These are phyloP conservation scores for Microplitis deprimator DNA, from an alignment of 2,888 invertebrate species.

Conservation along the genomic window DNA sequence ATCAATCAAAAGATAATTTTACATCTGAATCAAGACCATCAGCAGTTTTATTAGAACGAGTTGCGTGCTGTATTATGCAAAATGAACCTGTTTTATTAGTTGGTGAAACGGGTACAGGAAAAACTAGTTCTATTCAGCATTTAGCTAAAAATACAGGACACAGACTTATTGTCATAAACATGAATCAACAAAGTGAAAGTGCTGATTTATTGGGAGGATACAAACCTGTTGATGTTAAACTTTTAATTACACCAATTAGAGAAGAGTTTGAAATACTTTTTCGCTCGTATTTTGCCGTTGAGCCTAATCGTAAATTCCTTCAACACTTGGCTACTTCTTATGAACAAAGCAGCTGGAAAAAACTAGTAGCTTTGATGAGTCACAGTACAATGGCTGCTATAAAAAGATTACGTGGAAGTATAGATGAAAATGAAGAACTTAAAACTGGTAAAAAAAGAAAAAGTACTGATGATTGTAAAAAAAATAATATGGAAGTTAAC, in stretches of 20 bases:
- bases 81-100: slow-evolving; percentile 94
- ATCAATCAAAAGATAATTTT: slow-evolving; percentile 75
- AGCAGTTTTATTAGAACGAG: slow-evolving; percentile 86
- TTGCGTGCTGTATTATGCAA: slow-evolving; percentile 86
- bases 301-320: slow-evolving; percentile 87
- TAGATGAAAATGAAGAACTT: slow-evolving; percentile 5
- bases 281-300: slow-evolving; percentile 81
- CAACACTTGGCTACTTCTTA: slow-evolving; percentile 85
- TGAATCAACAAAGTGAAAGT: slow-evolving; percentile 99
- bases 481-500: slow-evolving; percentile 29
- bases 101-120: slow-evolving; percentile 99
- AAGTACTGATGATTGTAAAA: slow-evolving; percentile 23
- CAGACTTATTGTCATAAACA: slow-evolving; percentile 93
- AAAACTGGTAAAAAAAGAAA: slow-evolving; percentile 32
- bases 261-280: slow-evolving; percentile 89
- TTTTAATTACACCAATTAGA: slow-evolving; percentile 85
- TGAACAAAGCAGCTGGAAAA: slow-evolving; percentile 80
- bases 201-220: slow-evolving; percentile 97
- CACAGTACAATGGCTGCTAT: slow-evolving; percentile 80
- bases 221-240: slow-evolving; percentile 94
- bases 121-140: slow-evolving; percentile 95
- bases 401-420: slow-evolving; percentile 68
- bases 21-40: slow-evolving; percentile 86
- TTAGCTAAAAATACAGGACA: slow-evolving; percentile 87
- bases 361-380: slow-evolving; percentile 83